Evolutionary conservation across 2,888 invertebrate genomes (phyloP).

Genomic region (Diarsia dahlii): DNA sequence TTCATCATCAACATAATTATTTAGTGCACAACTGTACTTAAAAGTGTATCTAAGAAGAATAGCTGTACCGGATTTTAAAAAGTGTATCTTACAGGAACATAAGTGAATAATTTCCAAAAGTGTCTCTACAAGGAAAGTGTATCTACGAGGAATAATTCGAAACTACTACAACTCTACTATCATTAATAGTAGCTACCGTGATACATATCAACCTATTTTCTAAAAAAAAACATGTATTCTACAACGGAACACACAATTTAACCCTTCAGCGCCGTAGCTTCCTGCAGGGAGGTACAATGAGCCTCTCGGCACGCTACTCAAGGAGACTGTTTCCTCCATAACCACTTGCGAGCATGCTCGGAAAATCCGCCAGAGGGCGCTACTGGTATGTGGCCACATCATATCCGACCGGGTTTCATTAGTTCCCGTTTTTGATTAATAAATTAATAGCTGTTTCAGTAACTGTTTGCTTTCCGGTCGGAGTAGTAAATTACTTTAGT

Average conservation of each 20-base stretch:
- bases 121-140: too few species aligned
- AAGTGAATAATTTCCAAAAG: too few species aligned
- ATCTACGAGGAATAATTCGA: too few species aligned
- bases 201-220: too few species aligned
- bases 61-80: too few species aligned
- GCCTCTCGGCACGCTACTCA: not conserved
- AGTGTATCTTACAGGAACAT: too few species aligned
- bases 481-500: not conserved
- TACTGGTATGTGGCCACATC: constrained; percentile 16
- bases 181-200: not conserved
- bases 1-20: too few species aligned
- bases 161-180: too few species aligned
- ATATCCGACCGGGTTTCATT: constrained; percentile 25
- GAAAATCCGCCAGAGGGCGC: constrained; percentile 26
- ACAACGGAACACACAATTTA: not conserved
- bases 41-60: too few species aligned
- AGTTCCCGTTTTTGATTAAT: constrained; percentile 24
- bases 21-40: too few species aligned
- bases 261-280: not conserved
- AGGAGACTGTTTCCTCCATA: constrained; percentile 31
- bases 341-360: constrained; percentile 24
- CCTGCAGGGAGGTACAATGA: constrained; percentile 1
- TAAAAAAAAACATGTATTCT: not conserved
- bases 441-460: constrained; percentile 18
- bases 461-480: not conserved